Evolutionary conservation across 2,888 invertebrate genomes (phyloP).

Genomic region (Pseudococcus jackbeardsleyi): DNA sequence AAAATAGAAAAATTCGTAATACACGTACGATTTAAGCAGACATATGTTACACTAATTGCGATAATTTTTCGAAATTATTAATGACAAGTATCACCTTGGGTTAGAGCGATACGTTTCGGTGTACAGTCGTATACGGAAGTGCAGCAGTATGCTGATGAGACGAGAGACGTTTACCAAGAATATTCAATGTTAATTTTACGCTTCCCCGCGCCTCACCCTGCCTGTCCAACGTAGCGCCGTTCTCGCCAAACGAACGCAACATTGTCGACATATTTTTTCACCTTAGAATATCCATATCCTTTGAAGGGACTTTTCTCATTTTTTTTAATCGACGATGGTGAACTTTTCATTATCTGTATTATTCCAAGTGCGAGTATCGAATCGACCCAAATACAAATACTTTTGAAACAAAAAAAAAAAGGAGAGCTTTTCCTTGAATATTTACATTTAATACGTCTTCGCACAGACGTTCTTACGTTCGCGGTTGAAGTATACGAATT

Average conservation of each 20-base stretch:
- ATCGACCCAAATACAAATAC: neutral
- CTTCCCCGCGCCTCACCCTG: neutral
- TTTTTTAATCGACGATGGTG: neutral
- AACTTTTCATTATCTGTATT: neutral
- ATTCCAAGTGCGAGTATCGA: neutral
- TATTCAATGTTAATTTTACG: constrained; percentile 11
- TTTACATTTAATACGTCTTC: neutral
- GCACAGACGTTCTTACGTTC: neutral
- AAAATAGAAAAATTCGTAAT: neutral
- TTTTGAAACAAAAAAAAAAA: neutral
- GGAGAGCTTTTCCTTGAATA: neutral
- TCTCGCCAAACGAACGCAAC: neutral
- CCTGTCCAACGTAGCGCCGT: neutral
- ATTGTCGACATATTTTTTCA: neutral
- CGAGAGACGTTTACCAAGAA: neutral
- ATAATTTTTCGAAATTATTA: constrained; percentile 21
- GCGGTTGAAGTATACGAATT: neutral
- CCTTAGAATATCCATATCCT: neutral
- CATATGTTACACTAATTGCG: constrained; percentile 8
- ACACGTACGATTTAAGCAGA: neutral
- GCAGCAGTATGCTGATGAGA: neutral
- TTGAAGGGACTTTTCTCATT: neutral
- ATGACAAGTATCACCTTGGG: constrained; percentile 12
- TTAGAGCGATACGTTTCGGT: neutral
- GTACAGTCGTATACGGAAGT: neutral